Evolutionary conservation across 2,797 vertebrate species (phyloP).

Genomic region (Novumbra hubbsi): DNA sequence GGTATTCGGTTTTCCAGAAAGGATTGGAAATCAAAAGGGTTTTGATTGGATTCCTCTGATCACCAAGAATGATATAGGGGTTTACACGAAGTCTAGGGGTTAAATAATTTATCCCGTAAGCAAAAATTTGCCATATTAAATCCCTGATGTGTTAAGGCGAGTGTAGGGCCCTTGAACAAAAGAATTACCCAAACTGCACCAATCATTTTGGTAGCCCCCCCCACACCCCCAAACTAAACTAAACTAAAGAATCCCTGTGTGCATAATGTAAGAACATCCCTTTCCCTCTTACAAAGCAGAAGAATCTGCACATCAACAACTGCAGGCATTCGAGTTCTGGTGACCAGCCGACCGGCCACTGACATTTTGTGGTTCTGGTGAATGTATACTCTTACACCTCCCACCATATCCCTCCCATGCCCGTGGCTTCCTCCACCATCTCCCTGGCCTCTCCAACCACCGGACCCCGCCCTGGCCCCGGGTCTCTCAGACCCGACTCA

Average conservation of each 20-base stretch:
- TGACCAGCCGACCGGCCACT: slow-evolving; percentile 26
- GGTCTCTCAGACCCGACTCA: slow-evolving; percentile 74
- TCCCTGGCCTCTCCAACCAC: neutral
- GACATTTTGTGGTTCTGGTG: slow-evolving; percentile 48
- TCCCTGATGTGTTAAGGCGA: too few relatives aligned
- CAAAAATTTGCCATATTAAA: too few relatives aligned
- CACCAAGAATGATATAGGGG: too few relatives aligned
- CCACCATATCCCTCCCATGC: neutral
- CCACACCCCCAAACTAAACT: too few relatives aligned
- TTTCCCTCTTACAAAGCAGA: neutral
- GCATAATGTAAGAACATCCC: neutral
- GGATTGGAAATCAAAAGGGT: neutral
- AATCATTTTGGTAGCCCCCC: too few relatives aligned
- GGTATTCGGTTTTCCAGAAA: neutral
- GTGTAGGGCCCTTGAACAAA: too few relatives aligned
- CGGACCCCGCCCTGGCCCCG: neutral
- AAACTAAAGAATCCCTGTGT: too few relatives aligned
- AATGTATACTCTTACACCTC: slow-evolving; percentile 33
- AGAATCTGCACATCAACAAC: slow-evolving; percentile 12
- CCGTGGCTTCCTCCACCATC: neutral
- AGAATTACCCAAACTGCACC: too few relatives aligned
- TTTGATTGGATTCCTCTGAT: neutral
- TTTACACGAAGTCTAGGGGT: too few relatives aligned
- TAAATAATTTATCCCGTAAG: too few relatives aligned
- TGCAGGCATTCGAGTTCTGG: neutral